These are phyloP conservation scores for Lissonota sp. DNA, from an alignment of 2,888 invertebrate species.

Conservation along the genomic window DNA sequence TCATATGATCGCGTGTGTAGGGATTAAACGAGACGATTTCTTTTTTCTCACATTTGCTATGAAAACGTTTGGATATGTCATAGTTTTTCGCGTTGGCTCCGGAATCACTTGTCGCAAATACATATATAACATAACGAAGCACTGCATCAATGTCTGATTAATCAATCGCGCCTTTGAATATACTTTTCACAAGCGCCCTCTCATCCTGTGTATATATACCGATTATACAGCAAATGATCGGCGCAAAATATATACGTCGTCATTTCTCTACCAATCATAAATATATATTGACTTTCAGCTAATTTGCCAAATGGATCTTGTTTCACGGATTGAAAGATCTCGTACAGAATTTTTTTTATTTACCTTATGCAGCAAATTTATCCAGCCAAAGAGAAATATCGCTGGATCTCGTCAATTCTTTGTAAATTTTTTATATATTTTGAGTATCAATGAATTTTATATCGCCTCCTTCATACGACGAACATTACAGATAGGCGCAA, in stretches of 20 bases:
- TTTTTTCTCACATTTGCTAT: neutral
- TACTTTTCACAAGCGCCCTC: constrained; percentile 8
- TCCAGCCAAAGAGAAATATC: neutral
- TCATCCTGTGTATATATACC: constrained; percentile 22
- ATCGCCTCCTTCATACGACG: neutral
- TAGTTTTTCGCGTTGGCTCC: constrained; percentile 7
- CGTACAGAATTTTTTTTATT: neutral
- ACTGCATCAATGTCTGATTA: constrained; percentile 38
- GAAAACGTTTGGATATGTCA: neutral
- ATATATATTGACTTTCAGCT: constrained; percentile 9
- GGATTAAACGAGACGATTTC: constrained; percentile 1
- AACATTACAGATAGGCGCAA: neutral
- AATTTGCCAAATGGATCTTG: constrained; percentile 31
- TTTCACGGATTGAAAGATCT: constrained; percentile 10
- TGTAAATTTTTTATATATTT: neutral
- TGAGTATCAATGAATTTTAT: neutral
- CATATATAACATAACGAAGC: too few relatives aligned
- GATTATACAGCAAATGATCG: constrained; percentile 27
- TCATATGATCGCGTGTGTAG: constrained; percentile 5
- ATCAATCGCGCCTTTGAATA: constrained; percentile 39
- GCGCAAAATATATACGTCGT: constrained; percentile 28
- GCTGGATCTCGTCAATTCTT: neutral
- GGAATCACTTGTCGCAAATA: neutral
- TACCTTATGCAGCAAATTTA: too few relatives aligned
- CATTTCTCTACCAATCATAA: too few relatives aligned